Conservation (phyloP, 2,888 invertebrate species). For the Caenorhabditis doughertyi region DNA sequence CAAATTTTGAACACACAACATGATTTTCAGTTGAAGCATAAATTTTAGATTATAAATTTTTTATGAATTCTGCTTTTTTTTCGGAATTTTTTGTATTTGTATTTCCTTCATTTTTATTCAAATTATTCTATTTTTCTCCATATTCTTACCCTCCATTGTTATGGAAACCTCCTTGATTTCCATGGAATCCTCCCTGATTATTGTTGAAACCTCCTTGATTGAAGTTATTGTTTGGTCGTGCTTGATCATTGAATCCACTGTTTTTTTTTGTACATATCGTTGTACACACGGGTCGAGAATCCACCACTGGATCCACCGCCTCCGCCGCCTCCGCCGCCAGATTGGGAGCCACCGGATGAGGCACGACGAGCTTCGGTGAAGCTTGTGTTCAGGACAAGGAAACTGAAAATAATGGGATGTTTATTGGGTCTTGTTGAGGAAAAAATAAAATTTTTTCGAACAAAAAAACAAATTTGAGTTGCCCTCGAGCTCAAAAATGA, state of each 20-base stretch:
- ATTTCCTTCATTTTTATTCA: no score
- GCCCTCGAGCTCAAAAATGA: no score
- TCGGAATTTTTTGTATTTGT: no score
- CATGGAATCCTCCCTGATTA: conserved; percentile 35
- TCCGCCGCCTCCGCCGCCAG: conserved; percentile 19
- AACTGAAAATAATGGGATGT: no score
- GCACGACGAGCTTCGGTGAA: conserved; percentile 60
- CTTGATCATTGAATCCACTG: conserved; percentile 42
- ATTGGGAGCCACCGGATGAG: conserved; percentile 15
- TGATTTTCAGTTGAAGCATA: no score
- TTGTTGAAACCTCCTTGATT: conserved; percentile 2
- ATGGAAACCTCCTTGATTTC: conserved; percentile 55
- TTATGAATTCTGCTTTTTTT: no score
- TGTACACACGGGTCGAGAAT: background rate
- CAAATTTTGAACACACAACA: no score
- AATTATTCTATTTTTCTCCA: no score
- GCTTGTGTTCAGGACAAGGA: conserved; percentile 35
- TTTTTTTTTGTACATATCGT: background rate
- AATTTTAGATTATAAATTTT: no score
- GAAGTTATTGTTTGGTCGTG: background rate
- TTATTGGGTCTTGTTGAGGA: no score
- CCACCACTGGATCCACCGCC: conserved; percentile 34
- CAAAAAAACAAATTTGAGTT: no score
- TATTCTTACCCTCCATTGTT: conserved; percentile 16
- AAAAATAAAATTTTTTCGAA: no score